Evolutionary conservation across 2,113 vertebrate genomes (phyloP).

Genomic region (Condylura cristata): DNA sequence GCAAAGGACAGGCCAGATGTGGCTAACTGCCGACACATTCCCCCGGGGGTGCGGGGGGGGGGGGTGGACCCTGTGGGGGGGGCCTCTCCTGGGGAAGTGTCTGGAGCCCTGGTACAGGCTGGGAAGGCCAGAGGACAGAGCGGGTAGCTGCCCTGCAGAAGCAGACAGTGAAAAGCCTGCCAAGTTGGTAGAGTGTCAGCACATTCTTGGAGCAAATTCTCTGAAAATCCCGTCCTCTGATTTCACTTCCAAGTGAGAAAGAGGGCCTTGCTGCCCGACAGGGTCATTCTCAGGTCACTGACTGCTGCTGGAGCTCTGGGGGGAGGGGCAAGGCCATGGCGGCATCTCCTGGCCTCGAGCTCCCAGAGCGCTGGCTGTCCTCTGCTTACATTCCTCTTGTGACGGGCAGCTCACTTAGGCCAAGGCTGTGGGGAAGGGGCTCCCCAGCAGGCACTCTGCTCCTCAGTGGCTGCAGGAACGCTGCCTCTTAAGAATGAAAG

Average conservation of each 20-base stretch:
- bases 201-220: constrained; percentile 39
- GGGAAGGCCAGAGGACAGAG: background rate
- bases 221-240: background rate
- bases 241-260: constrained; percentile 34
- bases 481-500: background rate
- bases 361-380: background rate
- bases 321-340: background rate
- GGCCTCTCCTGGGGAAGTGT: background rate
- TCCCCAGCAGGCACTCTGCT: background rate
- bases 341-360: background rate
- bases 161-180: background rate
- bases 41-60: no score
- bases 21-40: background rate
- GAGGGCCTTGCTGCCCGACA: background rate
- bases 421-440: fast-evolving
- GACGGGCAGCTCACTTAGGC: background rate
- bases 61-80: no score
- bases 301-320: background rate
- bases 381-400: background rate
- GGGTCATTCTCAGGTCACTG: constrained; percentile 18
- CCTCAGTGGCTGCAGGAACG: no score
- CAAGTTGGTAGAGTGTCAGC: background rate
- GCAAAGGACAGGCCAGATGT: background rate
- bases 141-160: fast-evolving
- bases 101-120: background rate